Conservation (phyloP, 2,113 vertebrate genomes). For the Puffinus mauretanicus region DNA sequence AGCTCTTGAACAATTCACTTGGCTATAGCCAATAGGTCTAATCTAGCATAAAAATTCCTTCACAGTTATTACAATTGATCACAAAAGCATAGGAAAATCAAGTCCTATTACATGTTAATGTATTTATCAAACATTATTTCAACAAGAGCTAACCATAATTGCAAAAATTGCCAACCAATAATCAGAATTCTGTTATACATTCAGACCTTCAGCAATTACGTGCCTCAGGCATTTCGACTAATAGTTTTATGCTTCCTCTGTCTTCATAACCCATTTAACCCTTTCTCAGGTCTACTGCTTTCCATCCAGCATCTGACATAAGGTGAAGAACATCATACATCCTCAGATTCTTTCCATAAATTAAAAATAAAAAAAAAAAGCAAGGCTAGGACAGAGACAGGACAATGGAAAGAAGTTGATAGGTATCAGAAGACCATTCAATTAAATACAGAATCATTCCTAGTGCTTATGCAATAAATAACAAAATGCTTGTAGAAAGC, state of each 20-base stretch:
- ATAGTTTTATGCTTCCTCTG: background rate
- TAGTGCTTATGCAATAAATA: background rate
- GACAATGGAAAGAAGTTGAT: background rate
- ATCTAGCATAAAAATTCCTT: background rate
- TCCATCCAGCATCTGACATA: background rate
- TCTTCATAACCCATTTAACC: background rate
- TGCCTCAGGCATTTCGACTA: background rate
- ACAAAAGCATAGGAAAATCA: background rate
- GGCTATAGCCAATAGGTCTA: background rate
- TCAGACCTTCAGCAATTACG: background rate
- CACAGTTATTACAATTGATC: background rate
- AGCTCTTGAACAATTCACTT: background rate
- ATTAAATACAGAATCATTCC: background rate
- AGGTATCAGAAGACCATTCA: background rate
- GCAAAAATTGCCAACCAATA: background rate
- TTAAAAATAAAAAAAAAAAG: background rate
- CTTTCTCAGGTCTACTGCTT: background rate
- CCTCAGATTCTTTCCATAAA: background rate
- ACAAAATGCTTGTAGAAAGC: background rate
- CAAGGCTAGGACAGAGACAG: background rate
- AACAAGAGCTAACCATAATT: background rate
- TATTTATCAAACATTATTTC: background rate
- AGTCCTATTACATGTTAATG: background rate
- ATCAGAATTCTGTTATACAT: background rate
- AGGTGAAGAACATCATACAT: background rate